A percentile compares a stretch with the other conserved stretches of the same genome.
phyloP scores from a whole-genome alignment of 2,113 vertebrate species.

The Mobula hypostoma region DNA sequence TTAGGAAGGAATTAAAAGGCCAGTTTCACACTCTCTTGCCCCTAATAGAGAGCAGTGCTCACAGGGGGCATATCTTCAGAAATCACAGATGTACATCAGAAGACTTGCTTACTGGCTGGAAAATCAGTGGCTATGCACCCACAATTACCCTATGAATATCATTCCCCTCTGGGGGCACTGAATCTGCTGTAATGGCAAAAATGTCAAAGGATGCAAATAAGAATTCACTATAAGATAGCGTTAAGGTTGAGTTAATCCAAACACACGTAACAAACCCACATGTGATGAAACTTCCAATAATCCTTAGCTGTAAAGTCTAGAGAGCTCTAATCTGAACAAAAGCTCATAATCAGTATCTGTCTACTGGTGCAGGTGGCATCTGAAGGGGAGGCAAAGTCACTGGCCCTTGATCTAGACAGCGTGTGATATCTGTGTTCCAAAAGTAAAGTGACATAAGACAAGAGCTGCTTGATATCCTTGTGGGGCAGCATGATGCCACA shows the following conservation, averaged over 20 bases:
- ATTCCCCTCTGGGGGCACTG: not conserved
- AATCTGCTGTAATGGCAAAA: not conserved
- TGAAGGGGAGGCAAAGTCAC: no score
- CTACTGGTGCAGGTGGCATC: no score
- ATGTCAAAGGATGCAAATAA: not conserved
- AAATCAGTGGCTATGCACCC: not conserved
- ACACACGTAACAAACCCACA: not conserved
- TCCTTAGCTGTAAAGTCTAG: no score
- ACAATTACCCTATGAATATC: not conserved
- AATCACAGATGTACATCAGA: not conserved
- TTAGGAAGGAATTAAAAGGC: not conserved
- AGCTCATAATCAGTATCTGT: no score
- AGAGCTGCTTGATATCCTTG: no score
- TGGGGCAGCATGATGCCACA: no score
- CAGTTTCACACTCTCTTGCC: constrained; percentile 11
- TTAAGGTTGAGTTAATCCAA: not conserved
- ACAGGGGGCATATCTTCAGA: not conserved
- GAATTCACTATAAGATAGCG: not conserved
- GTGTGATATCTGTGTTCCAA: no score
- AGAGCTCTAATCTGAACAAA: no score
- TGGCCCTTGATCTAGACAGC: no score
- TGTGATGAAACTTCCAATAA: not conserved
- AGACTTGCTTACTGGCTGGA: not conserved
- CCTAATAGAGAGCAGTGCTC: not conserved
- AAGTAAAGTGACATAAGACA: no score